phyloP scores from a whole-genome alignment of 2,888 invertebrate species.

The Patella caerulea region DNA sequence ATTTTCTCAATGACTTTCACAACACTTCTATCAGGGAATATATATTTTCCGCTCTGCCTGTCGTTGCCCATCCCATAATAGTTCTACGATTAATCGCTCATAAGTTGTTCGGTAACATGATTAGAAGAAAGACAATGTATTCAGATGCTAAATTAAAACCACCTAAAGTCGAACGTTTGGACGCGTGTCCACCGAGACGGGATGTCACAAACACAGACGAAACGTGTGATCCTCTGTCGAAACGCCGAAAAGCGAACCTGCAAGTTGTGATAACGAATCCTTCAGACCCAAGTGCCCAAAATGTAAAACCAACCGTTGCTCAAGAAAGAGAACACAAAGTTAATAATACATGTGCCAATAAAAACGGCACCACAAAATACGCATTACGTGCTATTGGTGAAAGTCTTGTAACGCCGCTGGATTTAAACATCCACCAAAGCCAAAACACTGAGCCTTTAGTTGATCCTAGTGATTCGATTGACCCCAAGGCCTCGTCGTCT shows the following conservation, averaged over 20 bases:
- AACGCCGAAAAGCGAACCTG: conserved; percentile 40
- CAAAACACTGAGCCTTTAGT: conserved; percentile 21
- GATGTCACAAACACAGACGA: conserved; percentile 24
- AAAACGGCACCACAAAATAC: conserved; percentile 58
- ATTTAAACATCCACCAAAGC: conserved; percentile 48
- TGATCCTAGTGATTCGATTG: conserved; percentile 22
- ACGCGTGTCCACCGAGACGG: conserved; percentile 56
- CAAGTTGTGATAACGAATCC: conserved; percentile 49
- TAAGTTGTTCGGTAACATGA: conserved; percentile 75
- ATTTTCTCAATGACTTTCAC: conserved; percentile 53
- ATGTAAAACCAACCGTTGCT: conserved; percentile 1
- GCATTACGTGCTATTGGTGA: conserved; percentile 67
- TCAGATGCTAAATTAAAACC: conserved; percentile 49
- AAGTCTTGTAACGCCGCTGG: conserved; percentile 67
- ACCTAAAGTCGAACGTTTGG: conserved; percentile 54
- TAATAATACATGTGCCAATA: conserved; percentile 25
- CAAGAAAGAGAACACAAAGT: not conserved
- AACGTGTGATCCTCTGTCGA: conserved; percentile 26
- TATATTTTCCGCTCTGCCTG: conserved; percentile 71
- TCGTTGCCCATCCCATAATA: conserved; percentile 75
- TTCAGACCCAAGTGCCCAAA: conserved; percentile 15
- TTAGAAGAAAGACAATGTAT: conserved; percentile 70
- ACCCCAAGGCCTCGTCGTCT: conserved; percentile 28
- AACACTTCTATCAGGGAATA: conserved; percentile 60
- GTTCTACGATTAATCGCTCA: conserved; percentile 75